Base-by-base conservation (phyloP, 2,888 invertebrate species). In the Drosophila prostipennis region DNA sequence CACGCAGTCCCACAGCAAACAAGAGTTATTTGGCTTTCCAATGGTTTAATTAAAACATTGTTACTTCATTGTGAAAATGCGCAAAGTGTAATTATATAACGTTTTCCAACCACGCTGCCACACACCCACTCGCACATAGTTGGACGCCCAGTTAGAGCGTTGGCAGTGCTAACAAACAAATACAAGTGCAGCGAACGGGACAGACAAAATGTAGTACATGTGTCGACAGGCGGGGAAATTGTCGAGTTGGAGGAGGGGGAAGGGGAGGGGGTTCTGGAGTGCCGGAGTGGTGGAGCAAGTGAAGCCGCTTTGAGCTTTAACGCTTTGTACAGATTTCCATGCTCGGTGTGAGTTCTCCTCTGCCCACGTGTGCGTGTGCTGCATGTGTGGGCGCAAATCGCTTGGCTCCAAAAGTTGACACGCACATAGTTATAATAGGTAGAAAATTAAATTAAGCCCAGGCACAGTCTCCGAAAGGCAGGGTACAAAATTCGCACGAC, bases 1-100 rank as follows among this genome's bases (percentile, higher is more conserved):
- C 74, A 70, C 70, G 51, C 63, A 74, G 65, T 72, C 77, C 76
- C 81, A 68, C 72, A 74, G 72, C 73, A 80, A 78, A 79, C 79
- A 83, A 79, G 87, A 85, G 89, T 89, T 85, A 85, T 85, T 85
- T 89, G 84, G 84, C 85, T 84, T 87, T 84, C 79, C 77, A 84
- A 84, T 87, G 84, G 84, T 84, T 84, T 85, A 85, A 85, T 85
- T 85, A 85, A 85, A 85, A 85, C 84, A 85, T 85, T 85, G 84
- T 85, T 89, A 85, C 89, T 85, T 85, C 84, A 85, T 85, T 85
- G 87, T 89, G 87, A 87, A 89, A 85, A 89, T 89, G 85, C 85
- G 84, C 88, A 87, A 81, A 85, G 89, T 87, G 89, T 85, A 85
- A 85, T 85, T 89, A 85, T 89, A 85, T 87, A 80, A 85, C 89